Evolutionary conservation across 2,888 invertebrate species (phyloP), one percentile per base, ranked within the genome.

Genomic region (Arenicola marina): DNA sequence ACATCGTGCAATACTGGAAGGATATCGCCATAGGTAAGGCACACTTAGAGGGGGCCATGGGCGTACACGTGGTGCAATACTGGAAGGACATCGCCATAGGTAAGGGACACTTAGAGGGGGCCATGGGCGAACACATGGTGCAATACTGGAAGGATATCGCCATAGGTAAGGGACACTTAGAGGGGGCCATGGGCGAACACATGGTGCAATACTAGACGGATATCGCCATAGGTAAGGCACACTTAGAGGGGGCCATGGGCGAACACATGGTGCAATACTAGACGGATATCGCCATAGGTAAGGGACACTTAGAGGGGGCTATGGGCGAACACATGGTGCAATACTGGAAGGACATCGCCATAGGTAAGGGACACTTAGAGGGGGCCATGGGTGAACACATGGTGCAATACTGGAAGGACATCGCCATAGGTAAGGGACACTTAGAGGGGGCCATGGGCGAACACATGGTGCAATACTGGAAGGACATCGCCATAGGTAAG

Each of bases 361-460:
- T 72, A 11, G 69, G 69, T 69, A 4, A 26, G 11, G 28, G 4
- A 4, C 4, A 4, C 11, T 18, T 38, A 18, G 38, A 38, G 28
- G 32, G 21, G 34, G 11, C 3, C n/a, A 32, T 15, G n/a, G 34
- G 24, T 4, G 4, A 4, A 33, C 4, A 34, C 4, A 28, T n/a
- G n/a, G n/a, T n/a, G 1, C 84, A 84, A 69, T 85, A 85, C 71
- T 86, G 86, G 67, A 85, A 86, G 69, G 83, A 83, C 65, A 85
- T 86, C 76, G 84, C 84, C 4, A 84, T 84, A 72, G 80, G 81
- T 54, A 82, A 83, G 55, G 85, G 83, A 48, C 79, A 81, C 61
- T 69, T 85, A 32, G 73, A 83, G 73, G 76, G 78, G 56, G 82
- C 80, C 4, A 78, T 85, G 79, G 83, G 83, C 2, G 83, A 85